Conservation (phyloP, 1,140 invertebrate species). For the Trichonephila clavipes region DNA sequence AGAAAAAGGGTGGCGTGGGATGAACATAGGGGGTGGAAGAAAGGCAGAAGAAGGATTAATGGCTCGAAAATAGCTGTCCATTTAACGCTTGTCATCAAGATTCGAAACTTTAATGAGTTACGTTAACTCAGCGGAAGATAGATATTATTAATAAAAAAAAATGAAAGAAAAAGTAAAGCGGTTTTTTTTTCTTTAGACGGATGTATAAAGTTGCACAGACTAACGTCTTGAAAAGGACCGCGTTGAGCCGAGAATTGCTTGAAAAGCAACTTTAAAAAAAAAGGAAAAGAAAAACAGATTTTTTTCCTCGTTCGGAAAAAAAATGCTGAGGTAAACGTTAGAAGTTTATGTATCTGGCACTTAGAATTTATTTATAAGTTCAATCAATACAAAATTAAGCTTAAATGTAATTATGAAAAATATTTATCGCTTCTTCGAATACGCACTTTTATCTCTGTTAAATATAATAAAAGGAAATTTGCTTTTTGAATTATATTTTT, state of each 20-base stretch:
- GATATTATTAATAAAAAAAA: constrained; percentile 11
- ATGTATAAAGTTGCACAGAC: not conserved
- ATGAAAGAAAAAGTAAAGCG: not conserved
- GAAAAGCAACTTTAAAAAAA: not conserved
- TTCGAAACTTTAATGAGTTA: constrained; percentile 57
- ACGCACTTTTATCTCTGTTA: too few relatives aligned
- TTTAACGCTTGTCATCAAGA: constrained; percentile 68
- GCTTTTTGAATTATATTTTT: too few relatives aligned
- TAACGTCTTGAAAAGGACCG: constrained; percentile 34
- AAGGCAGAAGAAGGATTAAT: constrained; percentile 42
- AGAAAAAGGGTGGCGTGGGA: not conserved
- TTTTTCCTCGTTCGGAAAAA: too few relatives aligned
- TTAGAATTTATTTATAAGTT: too few relatives aligned
- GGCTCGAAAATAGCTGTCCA: constrained; percentile 59
- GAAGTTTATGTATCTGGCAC: too few relatives aligned
- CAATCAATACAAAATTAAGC: too few relatives aligned
- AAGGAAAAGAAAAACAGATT: not conserved
- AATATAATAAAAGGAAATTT: too few relatives aligned
- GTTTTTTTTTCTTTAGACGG: not conserved
- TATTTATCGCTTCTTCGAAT: too few relatives aligned
- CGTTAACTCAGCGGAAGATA: constrained; percentile 28
- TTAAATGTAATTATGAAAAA: too few relatives aligned
- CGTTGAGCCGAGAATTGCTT: constrained; percentile 26
- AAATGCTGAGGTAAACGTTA: too few relatives aligned
- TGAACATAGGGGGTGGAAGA: not conserved